Base-by-base conservation (phyloP, 2,888 invertebrate species). In the Napeogenes inachia region DNA sequence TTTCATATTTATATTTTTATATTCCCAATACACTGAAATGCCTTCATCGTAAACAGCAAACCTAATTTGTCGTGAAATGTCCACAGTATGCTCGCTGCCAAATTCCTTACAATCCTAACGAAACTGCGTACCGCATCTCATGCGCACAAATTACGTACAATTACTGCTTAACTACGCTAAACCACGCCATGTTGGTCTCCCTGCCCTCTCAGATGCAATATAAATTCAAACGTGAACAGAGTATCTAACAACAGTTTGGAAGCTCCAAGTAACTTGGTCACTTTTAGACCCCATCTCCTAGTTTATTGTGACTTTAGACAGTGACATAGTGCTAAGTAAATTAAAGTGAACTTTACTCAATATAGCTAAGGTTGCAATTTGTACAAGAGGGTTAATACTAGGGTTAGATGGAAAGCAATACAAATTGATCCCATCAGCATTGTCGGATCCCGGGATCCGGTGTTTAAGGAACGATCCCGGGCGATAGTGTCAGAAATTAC, bases 101-200 rank as follows among this genome's bases (percentile, higher is more conserved):
- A 61, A 66, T 66, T 66, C 60, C 74, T 68, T 70, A 70, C 74
- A 71, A 71, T 71, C 72, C 77, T 75, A 78, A 76, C 81, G 75
- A 79, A 79, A 75, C 79, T 73, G 70, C 68, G 74, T 55, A 64
- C 75, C 73, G 70, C 78, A 77, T 76, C 82, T 80, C 81, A 75
- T 76, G 78, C 80, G 78, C 82, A 81, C 80, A 81, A 82, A 84
- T 79, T 77, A 80, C 79, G 75, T 69, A 76, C 80, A 79, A 81
- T 81, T 81, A 81, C 78, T 75, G 72, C 73, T 73, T 73, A 72
- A 74, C 73, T 74, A 71, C 70, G 69, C 64, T 62, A 67, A 68
- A 67, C 81, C 78, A 76, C 21, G 58, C 4, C 56, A 59, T 53
- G 42, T 13, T 65, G 75, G 72, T 56, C 76, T 60, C 13, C 69